Conservation (phyloP, 2,113 vertebrate species). For the Gallinago undulata region DNA sequence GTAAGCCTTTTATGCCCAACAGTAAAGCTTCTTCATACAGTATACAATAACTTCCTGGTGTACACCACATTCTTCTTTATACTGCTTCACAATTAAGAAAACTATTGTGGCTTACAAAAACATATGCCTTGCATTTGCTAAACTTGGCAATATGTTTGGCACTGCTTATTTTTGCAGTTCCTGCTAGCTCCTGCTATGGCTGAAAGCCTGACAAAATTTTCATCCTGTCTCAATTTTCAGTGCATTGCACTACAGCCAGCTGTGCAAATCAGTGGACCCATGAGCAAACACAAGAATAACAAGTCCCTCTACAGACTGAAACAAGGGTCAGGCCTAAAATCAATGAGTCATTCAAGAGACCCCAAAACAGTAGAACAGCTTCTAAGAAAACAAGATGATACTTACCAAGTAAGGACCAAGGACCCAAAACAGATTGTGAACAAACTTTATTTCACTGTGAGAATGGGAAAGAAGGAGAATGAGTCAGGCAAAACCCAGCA, state of each 20-base stretch:
- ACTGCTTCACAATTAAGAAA: neutral
- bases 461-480: neutral
- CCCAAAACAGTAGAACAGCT: neutral
- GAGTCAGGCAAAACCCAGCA: neutral
- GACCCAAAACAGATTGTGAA: neutral
- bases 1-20: neutral
- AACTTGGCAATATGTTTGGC: constrained; percentile 24
- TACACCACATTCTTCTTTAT: neutral
- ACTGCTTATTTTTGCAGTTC: constrained; percentile 47
- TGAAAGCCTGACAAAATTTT: constrained; percentile 44
- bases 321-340: neutral
- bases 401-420: neutral
- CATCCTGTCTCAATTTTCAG: neutral
- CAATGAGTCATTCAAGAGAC: neutral
- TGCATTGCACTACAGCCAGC: neutral
- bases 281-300: neutral
- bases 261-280: neutral
- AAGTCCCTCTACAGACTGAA: neutral
- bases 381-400: neutral
- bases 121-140: constrained; percentile 6
- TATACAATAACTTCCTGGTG: neutral
- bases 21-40: neutral
- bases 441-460: neutral
- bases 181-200: neutral
- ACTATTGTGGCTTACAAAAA: neutral